A percentile compares a stretch with the other conserved stretches of the same genome.
Conservation (phyloP, 1,140 invertebrate genomes). For the Eupristina koningsbergeri region DNA sequence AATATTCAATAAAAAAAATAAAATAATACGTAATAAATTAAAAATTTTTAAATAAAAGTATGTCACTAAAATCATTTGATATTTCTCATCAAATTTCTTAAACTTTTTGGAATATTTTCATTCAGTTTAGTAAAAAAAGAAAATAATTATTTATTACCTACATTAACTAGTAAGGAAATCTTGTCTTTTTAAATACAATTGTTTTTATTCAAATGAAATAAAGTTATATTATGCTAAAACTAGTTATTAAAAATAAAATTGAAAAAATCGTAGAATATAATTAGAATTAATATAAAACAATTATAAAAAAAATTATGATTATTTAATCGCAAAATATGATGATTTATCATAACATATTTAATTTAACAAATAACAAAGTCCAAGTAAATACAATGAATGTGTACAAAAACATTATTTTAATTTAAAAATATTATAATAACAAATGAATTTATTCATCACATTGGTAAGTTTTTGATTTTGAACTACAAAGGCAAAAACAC, state of each 20-base stretch:
- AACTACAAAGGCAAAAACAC: conserved; percentile 5
- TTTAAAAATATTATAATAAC: conserved; percentile 17
- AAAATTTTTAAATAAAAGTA: too few relatives aligned
- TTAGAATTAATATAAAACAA: background rate
- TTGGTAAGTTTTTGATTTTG: background rate
- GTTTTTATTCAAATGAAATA: background rate
- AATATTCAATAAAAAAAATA: too few relatives aligned
- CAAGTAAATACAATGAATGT: background rate
- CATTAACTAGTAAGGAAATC: too few relatives aligned
- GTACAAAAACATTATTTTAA: background rate
- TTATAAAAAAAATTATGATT: background rate
- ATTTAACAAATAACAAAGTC: background rate
- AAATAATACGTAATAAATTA: too few relatives aligned
- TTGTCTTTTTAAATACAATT: background rate
- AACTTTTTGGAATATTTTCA: too few relatives aligned
- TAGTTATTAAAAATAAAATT: background rate
- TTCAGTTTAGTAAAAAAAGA: too few relatives aligned
- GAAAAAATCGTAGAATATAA: background rate
- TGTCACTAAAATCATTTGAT: too few relatives aligned
- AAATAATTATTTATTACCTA: background rate
- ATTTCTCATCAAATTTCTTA: too few relatives aligned
- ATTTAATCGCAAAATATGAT: background rate
- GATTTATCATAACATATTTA: background rate
- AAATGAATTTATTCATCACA: background rate
- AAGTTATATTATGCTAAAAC: background rate